A percentile compares a stretch with the other conserved stretches of the same genome.
Evolutionary conservation across 1,140 invertebrate species (phyloP).

Genomic region (Drosophila pallidifrons): DNA sequence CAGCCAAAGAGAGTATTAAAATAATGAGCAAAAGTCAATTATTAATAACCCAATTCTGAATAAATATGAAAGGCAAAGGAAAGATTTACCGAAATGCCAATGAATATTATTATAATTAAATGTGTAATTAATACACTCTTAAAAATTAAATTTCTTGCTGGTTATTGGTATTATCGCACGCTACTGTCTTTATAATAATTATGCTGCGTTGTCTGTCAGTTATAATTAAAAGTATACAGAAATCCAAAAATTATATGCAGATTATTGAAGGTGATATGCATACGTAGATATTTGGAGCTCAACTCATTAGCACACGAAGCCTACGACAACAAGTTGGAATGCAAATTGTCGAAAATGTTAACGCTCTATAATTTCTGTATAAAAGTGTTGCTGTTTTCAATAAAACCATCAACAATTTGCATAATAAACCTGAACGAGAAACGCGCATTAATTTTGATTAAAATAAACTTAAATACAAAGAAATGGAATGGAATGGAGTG

Average conservation of each 20-base stretch:
- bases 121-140: too few relatives aligned
- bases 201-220: neutral
- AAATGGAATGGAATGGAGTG: conserved; percentile 1
- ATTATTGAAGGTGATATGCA: conserved; percentile 6
- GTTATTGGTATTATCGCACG: neutral
- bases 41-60: too few relatives aligned
- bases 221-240: neutral
- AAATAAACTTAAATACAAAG: conserved; percentile 19
- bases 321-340: conserved; percentile 20
- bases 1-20: too few relatives aligned
- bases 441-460: conserved; percentile 49
- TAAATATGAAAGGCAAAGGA: too few relatives aligned
- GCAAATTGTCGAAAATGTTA: conserved; percentile 29
- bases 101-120: too few relatives aligned
- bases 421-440: conserved; percentile 53
- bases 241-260: conserved; percentile 4
- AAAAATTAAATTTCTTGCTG: neutral
- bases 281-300: neutral
- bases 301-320: conserved; percentile 5
- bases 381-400: conserved; percentile 51
- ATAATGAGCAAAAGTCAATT: too few relatives aligned
- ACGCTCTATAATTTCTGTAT: conserved; percentile 39
- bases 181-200: neutral
- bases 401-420: conserved; percentile 46
- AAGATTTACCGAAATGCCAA: too few relatives aligned